Evolutionary conservation across 2,888 invertebrate genomes (phyloP).

Genomic region (Scelioninae gen. 1): DNA sequence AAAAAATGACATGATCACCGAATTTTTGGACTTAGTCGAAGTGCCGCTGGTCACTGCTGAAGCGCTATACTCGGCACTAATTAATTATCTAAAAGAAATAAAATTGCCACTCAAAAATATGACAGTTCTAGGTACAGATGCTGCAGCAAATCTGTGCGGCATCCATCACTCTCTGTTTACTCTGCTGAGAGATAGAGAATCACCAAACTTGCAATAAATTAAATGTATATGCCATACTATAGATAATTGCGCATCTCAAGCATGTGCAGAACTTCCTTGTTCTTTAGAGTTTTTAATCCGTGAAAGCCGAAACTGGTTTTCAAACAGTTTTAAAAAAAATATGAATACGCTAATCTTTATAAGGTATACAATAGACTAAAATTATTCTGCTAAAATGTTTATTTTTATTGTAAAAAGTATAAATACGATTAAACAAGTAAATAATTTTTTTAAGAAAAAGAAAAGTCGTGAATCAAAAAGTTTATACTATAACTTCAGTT

Average conservation of each 20-base stretch:
- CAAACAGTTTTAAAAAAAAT: slow-evolving; percentile 60
- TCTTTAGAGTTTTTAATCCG: slow-evolving; percentile 73
- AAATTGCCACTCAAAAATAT: slow-evolving; percentile 67
- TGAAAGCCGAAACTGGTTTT: slow-evolving; percentile 75
- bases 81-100: slow-evolving; percentile 18
- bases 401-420: too few species aligned
- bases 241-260: slow-evolving; percentile 73
- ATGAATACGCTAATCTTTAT: slow-evolving; percentile 44
- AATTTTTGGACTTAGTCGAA: slow-evolving; percentile 70
- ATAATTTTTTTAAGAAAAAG: neutral
- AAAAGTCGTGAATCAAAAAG: neutral
- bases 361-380: slow-evolving; percentile 27
- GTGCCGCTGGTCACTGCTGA: slow-evolving; percentile 54
- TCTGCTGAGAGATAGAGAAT: slow-evolving; percentile 8
- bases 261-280: slow-evolving; percentile 71
- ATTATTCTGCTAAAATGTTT: neutral
- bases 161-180: slow-evolving; percentile 14
- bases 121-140: slow-evolving; percentile 74
- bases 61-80: slow-evolving; percentile 28
- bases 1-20: slow-evolving; percentile 65
- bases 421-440: neutral
- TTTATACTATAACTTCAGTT: neutral
- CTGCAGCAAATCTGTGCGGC: slow-evolving; percentile 62
- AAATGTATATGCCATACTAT: slow-evolving; percentile 75
- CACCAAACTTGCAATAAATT: slow-evolving; percentile 15